phyloP scores from a whole-genome alignment of 2,113 vertebrate species.

The Centropristis striata region DNA sequence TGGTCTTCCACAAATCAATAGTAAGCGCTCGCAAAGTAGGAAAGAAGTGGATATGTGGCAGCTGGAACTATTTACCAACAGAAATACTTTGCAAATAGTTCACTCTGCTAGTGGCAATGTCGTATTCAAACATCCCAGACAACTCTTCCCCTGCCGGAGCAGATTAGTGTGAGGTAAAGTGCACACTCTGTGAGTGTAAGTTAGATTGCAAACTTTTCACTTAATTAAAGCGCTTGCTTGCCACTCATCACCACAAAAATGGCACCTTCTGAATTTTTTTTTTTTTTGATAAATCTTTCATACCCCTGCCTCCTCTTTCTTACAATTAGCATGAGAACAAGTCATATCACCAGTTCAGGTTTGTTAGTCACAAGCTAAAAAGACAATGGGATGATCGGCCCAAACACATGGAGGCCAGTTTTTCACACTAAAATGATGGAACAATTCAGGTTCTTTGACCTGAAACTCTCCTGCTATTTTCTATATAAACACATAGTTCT shows the following conservation, averaged over 20 bases:
- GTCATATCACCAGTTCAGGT: slow-evolving; percentile 36
- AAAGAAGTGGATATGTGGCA: slow-evolving; percentile 70
- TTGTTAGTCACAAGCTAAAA: slow-evolving; percentile 66
- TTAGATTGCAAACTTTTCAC: slow-evolving; percentile 33
- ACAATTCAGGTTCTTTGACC: slow-evolving; percentile 33
- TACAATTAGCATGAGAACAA: slow-evolving; percentile 61
- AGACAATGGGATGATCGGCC: slow-evolving; percentile 48
- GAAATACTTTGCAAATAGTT: slow-evolving; percentile 73
- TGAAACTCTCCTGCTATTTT: slow-evolving; percentile 38
- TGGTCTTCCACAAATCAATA: slow-evolving; percentile 62
- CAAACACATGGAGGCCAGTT: slow-evolving; percentile 7
- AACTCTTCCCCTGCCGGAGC: slow-evolving; percentile 49
- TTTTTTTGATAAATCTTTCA: slow-evolving; percentile 20
- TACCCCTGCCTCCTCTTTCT: slow-evolving; percentile 73
- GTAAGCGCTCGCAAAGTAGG: slow-evolving; percentile 61
- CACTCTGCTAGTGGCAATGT: slow-evolving; percentile 72
- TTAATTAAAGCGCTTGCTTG: slow-evolving; percentile 23
- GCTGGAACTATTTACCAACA: slow-evolving; percentile 71
- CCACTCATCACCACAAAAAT: slow-evolving; percentile 38
- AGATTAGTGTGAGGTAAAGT: slow-evolving; percentile 77
- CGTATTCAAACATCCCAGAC: slow-evolving; percentile 53
- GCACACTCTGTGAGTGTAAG: slow-evolving; percentile 56
- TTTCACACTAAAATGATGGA: slow-evolving; percentile 47
- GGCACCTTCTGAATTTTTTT: slow-evolving; percentile 49
- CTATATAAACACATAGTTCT: slow-evolving; percentile 56